These are phyloP conservation scores for Eubasilissa splendida DNA, from an alignment of 2,888 invertebrate species.

Conservation along the genomic window DNA sequence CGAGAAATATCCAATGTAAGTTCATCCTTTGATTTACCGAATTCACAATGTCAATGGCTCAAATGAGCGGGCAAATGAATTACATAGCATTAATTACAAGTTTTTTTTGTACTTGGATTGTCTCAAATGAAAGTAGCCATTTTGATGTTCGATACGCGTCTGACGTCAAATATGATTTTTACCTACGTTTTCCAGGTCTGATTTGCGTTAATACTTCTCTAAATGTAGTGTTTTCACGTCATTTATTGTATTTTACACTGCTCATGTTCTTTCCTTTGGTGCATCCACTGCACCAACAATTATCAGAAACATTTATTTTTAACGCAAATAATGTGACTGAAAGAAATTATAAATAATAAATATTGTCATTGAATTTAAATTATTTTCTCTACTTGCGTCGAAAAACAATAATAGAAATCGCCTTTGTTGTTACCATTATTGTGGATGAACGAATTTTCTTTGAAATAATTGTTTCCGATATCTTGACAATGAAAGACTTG, in stretches of 20 bases:
- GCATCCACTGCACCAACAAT: no score
- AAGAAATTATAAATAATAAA: no score
- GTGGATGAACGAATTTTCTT: no score
- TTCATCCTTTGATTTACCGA: constrained; percentile 79
- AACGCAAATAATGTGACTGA: no score
- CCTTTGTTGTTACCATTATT: no score
- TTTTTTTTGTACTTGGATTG: constrained; percentile 10
- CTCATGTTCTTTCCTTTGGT: no score
- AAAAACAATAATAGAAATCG: no score
- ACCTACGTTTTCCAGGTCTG: constrained; percentile 5
- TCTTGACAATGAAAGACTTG: no score
- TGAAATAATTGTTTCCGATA: no score
- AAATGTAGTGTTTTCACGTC: neutral
- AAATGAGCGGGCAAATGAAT: constrained; percentile 48
- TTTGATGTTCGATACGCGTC: constrained; percentile 33
- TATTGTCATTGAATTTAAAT: no score
- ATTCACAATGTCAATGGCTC: constrained; percentile 44
- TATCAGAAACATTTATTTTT: no score
- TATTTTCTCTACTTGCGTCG: no score
- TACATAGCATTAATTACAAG: constrained; percentile 16
- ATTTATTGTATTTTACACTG: neutral
- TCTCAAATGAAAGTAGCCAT: constrained; percentile 35
- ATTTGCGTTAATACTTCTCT: neutral
- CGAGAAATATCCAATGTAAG: constrained; percentile 82
- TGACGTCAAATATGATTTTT: constrained; percentile 31